phyloP scores from a whole-genome alignment of 2,113 vertebrate species.

The Polypterus bichir region DNA sequence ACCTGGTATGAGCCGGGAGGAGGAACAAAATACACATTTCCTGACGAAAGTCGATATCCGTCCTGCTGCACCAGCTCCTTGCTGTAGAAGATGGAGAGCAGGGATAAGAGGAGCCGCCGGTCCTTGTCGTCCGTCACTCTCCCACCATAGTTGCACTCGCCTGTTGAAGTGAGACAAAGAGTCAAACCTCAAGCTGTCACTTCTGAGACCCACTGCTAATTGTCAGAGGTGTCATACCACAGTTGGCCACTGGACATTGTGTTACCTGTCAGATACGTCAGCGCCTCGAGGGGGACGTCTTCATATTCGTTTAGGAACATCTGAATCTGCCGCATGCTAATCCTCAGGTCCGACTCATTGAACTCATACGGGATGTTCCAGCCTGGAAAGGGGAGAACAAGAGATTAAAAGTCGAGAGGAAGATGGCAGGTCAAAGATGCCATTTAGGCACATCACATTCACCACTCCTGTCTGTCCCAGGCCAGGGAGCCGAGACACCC shows the following conservation, averaged over 20 bases:
- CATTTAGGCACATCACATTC: too few species aligned
- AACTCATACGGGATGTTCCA: conserved; percentile 96
- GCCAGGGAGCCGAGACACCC: too few species aligned
- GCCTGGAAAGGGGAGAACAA: conserved; percentile 41
- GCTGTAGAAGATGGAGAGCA: conserved; percentile 72
- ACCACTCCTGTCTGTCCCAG: too few species aligned
- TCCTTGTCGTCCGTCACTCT: conserved; percentile 92
- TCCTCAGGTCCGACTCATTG: conserved; percentile 80
- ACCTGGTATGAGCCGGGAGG: conserved; percentile 70
- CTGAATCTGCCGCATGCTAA: conserved; percentile 79
- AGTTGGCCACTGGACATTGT: too few species aligned
- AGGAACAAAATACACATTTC: conserved; percentile 62
- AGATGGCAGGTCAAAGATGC: too few species aligned
- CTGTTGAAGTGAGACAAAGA: conserved; percentile 35
- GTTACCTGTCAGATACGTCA: conserved; percentile 80
- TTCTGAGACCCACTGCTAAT: too few species aligned
- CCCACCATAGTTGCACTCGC: conserved; percentile 90
- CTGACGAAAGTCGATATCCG: conserved; percentile 55
- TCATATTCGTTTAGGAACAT: conserved; percentile 88
- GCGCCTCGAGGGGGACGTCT: conserved; percentile 71
- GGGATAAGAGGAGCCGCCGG: conserved; percentile 74
- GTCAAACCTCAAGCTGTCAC: conserved; percentile 5
- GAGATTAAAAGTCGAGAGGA: background rate
- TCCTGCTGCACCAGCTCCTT: conserved; percentile 59
- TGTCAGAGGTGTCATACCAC: too few species aligned